Evolutionary conservation across 1,140 invertebrate species (phyloP).

Genomic region (Zaprionus davidi): DNA sequence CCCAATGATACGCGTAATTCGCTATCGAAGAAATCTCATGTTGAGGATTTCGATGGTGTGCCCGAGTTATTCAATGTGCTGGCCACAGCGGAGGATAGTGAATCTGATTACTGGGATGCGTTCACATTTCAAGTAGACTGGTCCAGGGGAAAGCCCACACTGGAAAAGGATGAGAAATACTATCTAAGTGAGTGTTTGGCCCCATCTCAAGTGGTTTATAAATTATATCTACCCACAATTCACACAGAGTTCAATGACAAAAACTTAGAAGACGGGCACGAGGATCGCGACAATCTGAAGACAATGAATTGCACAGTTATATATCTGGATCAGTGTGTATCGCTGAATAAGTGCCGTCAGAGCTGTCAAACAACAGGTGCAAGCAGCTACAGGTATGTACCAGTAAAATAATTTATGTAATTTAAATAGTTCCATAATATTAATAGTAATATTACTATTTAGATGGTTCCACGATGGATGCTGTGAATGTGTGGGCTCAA

Average conservation of each 20-base stretch:
- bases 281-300: slow-evolving; percentile 85
- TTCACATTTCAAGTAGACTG: slow-evolving; percentile 92
- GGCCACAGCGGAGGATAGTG: slow-evolving; percentile 87
- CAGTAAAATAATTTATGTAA: not conserved
- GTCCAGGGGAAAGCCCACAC: slow-evolving; percentile 70
- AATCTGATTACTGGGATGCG: slow-evolving; percentile 87
- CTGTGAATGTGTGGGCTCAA: slow-evolving; percentile 96
- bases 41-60: slow-evolving; percentile 93
- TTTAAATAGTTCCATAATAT: not conserved
- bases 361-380: slow-evolving; percentile 78
- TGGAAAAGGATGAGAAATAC: slow-evolving; percentile 77
- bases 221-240: not conserved
- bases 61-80: slow-evolving; percentile 93
- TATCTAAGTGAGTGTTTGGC: slow-evolving; percentile 66
- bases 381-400: slow-evolving; percentile 74
- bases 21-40: slow-evolving; percentile 92
- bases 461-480: slow-evolving; percentile 98
- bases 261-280: slow-evolving; percentile 63
- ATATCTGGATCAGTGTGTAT: slow-evolving; percentile 95
- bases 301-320: slow-evolving; percentile 96
- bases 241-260: slow-evolving; percentile 68
- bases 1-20: slow-evolving; percentile 89
- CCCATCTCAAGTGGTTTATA: slow-evolving; percentile 1
- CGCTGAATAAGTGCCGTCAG: slow-evolving; percentile 90
- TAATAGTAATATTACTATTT: slow-evolving; percentile 52